Conservation (phyloP, 2,888 invertebrate genomes). For the Lasioglossum vierecki region DNA sequence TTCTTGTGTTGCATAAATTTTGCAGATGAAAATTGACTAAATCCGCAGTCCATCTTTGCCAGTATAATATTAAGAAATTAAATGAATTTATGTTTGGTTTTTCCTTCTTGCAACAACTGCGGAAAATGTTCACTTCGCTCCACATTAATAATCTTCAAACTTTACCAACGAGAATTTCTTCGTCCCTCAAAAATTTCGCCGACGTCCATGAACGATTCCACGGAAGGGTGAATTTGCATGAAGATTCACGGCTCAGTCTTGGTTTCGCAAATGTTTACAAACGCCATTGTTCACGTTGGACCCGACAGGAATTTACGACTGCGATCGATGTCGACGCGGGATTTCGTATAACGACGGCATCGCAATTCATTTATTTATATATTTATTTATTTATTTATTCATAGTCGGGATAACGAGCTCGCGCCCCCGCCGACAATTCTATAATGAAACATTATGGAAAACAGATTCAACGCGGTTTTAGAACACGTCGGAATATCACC, state of each 20-base stretch:
- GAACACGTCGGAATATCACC: background rate
- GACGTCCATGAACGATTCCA: background rate
- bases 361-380: background rate
- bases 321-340: background rate
- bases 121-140: background rate
- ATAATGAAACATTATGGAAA: slow-evolving; percentile 12
- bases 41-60: background rate
- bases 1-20: no score
- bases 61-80: background rate
- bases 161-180: background rate
- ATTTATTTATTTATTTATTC: background rate
- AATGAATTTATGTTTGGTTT: background rate
- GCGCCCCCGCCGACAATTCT: background rate
- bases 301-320: background rate
- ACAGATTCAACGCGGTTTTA: background rate
- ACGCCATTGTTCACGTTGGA: background rate
- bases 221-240: background rate
- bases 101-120: background rate
- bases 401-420: background rate
- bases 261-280: background rate
- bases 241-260: background rate
- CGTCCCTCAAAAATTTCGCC: background rate
- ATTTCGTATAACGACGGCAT: background rate
- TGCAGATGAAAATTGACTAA: background rate
- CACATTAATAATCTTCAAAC: background rate